phyloP scores from a whole-genome alignment of 2,797 vertebrate genomes.

The Anolis apletophallus region DNA sequence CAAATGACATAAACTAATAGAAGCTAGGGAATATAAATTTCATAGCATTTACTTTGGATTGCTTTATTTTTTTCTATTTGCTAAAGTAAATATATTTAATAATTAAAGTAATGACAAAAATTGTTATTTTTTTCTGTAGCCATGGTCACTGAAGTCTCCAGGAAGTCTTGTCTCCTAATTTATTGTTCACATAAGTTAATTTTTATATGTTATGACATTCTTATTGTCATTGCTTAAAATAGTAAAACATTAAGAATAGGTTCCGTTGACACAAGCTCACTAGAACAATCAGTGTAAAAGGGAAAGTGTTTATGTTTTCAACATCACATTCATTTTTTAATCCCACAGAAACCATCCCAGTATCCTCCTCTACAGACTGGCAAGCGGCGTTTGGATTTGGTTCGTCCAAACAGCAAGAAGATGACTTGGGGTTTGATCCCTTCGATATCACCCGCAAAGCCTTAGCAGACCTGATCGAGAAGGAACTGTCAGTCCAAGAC shows the following conservation, averaged over 20 bases:
- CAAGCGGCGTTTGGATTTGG: slow-evolving; percentile 98
- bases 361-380: slow-evolving; percentile 99
- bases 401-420: slow-evolving; percentile 97
- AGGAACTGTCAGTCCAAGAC: slow-evolving; percentile 97
- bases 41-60: slow-evolving; percentile 19
- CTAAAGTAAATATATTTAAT: too few species aligned
- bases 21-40: slow-evolving; percentile 29
- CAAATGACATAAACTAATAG: neutral
- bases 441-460: slow-evolving; percentile 98
- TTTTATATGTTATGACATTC: neutral
- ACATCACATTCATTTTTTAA: slow-evolving; percentile 46
- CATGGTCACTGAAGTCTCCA: too few species aligned
- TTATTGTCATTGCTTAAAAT: too few species aligned
- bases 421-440: slow-evolving; percentile 97
- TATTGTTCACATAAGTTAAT: neutral
- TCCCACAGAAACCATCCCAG: slow-evolving; percentile 94
- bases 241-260: neutral
- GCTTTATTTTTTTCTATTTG: neutral
- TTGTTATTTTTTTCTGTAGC: neutral
- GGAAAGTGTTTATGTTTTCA: slow-evolving; percentile 1
- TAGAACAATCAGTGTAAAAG: neutral
- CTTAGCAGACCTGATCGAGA: slow-evolving; percentile 98
- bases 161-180: neutral
- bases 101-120: too few species aligned
- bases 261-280: neutral